Base-by-base conservation (phyloP, 1,140 invertebrate genomes). In the Drosophila sulfurigaster region DNA sequence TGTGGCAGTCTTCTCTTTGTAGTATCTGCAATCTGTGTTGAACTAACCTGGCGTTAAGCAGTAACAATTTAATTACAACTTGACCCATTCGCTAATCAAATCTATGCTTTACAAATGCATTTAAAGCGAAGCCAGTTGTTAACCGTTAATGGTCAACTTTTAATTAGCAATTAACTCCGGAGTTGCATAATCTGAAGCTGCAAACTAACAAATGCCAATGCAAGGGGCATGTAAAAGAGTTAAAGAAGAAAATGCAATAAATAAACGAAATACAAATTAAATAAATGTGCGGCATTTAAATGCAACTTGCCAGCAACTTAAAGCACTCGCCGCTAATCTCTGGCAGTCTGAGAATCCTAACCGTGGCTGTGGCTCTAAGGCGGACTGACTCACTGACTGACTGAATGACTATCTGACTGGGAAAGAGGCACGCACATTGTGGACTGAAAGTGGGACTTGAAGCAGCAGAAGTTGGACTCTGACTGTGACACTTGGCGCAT, bases 281-380 rank as follows among this genome's bases (percentile, higher is more conserved):
- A 83, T 88, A 88, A 88, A 89, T 83, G 85, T 81, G 80, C 78
- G 64, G 85, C 85, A 88, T 83, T 89, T 83, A 88, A 89, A 83
- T 66, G 83, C 72, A 82, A 79, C 65, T 72, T 66, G 69, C 71
- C 74, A 79, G 75, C 48, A 25, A 71, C 49, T 52, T 30, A 16
- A 15, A 20, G 46, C 46, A 48, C n/a, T 69, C 69, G 45, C 58
- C 46, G 68, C 79, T 87, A 87, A 87, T 88, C 85, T 83, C 74
- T 43, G 25, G 58, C 74, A 76, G 66, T 58, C 58, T 43, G 58
- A 69, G 54, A 65, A 46, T 20, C 28, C 38, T 1, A 30, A 43
- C 20, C 11, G 5, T 35, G 60, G 15, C 8, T 58, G 46, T 20
- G 63, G 8, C 49, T 52, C 49, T 8, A 56, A 64, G 45, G 15